Percentiles rank a stretch among this genome's conserved stretches.
Conservation (phyloP, 2,888 invertebrate genomes). For the Notodonta dromedarius region DNA sequence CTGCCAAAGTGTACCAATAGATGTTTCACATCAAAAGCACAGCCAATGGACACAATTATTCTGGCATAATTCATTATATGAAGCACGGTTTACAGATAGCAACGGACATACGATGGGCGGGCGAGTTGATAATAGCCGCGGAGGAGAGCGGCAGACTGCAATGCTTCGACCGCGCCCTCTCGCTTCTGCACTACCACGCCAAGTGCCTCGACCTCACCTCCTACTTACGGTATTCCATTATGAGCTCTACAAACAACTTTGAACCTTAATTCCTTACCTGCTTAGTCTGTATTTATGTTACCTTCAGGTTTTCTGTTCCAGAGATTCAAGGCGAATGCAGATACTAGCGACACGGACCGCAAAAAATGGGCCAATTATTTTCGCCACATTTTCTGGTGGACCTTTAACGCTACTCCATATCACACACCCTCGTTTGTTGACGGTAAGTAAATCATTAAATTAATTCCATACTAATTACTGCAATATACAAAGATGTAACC, state of each 20-base stretch:
- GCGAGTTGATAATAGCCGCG: conserved; percentile 63
- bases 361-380: conserved; percentile 53
- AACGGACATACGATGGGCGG: conserved; percentile 71
- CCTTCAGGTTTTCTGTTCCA: conserved; percentile 27
- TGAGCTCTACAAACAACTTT: background rate
- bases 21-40: no score
- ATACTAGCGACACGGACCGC: conserved; percentile 50
- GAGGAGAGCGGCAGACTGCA: conserved; percentile 74
- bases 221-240: conserved; percentile 52
- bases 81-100: conserved; percentile 55
- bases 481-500: no score
- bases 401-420: conserved; percentile 65
- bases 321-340: conserved; percentile 63
- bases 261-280: no score
- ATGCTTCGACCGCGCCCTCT: conserved; percentile 75
- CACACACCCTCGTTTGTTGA: conserved; percentile 62
- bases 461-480: no score
- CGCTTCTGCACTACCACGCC: conserved; percentile 67
- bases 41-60: no score
- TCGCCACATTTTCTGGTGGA: conserved; percentile 61
- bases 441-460: no score
- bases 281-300: background rate
- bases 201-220: conserved; percentile 68
- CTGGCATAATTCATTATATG: no score
- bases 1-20: no score